Conservation (phyloP, 2,888 invertebrate genomes). For the Brachypterus glaber region DNA sequence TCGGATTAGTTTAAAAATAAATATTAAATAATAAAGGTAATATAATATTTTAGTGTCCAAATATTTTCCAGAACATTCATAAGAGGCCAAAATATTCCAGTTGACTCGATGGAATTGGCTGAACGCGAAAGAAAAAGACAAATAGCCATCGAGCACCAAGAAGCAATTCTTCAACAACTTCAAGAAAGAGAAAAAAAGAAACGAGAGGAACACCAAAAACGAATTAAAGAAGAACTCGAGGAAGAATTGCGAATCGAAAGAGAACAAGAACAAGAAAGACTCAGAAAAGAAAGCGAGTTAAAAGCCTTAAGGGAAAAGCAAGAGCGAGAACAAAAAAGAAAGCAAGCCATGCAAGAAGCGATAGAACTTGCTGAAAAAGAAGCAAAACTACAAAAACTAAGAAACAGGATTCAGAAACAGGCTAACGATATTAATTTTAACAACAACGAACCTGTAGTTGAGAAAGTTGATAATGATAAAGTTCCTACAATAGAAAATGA, state of each 20-base stretch:
- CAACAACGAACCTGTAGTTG: constrained; percentile 27
- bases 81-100: constrained; percentile 76
- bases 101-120: constrained; percentile 69
- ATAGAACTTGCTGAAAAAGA: constrained; percentile 57
- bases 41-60: no score
- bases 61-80: constrained; percentile 55
- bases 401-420: constrained; percentile 29
- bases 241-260: constrained; percentile 69
- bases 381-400: constrained; percentile 49
- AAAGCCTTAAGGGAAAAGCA: constrained; percentile 56
- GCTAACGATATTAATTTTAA: constrained; percentile 20
- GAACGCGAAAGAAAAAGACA: constrained; percentile 75
- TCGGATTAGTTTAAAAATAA: no score
- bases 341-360: constrained; percentile 66
- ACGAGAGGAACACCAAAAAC: constrained; percentile 65
- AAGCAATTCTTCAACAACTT: constrained; percentile 73
- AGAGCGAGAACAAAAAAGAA: constrained; percentile 60
- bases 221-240: constrained; percentile 65
- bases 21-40: no score
- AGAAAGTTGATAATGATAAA: constrained; percentile 36
- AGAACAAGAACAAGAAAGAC: constrained; percentile 61
- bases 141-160: constrained; percentile 77
- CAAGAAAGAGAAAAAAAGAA: constrained; percentile 70
- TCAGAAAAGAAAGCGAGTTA: constrained; percentile 64
- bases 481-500: neutral